phyloP scores from a whole-genome alignment of 2,113 vertebrate species.

The Odontesthes bonariensis region DNA sequence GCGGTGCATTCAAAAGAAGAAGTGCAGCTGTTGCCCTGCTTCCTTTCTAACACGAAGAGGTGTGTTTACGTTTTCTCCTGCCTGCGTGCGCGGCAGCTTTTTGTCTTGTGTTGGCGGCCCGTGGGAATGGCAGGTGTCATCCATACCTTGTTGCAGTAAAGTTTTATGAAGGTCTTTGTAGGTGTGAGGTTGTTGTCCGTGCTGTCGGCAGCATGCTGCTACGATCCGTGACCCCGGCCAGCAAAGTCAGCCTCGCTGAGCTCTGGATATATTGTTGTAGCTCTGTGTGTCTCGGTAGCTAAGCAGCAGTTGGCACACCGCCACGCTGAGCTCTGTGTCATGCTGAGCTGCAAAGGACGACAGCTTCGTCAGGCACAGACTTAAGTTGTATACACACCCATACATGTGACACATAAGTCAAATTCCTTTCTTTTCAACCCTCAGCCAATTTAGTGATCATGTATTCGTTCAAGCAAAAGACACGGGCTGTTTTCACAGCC shows the following conservation, averaged over 20 bases:
- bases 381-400: slow-evolving; percentile 24
- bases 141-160: slow-evolving; percentile 29
- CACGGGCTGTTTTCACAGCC: no score
- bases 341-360: slow-evolving; percentile 23
- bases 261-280: slow-evolving; percentile 65
- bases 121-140: slow-evolving; percentile 60
- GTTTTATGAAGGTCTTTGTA: slow-evolving; percentile 48
- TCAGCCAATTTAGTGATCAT: neutral
- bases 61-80: slow-evolving; percentile 1
- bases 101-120: slow-evolving; percentile 34
- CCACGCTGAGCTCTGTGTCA: slow-evolving; percentile 48
- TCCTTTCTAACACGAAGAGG: slow-evolving; percentile 3
- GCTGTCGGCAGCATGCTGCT: slow-evolving; percentile 56
- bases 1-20: slow-evolving; percentile 19
- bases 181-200: slow-evolving; percentile 53
- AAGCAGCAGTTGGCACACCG: slow-evolving; percentile 71
- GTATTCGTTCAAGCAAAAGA: neutral
- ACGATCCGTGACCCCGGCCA: slow-evolving; percentile 39
- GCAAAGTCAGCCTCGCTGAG: slow-evolving; percentile 44
- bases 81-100: slow-evolving; percentile 16
- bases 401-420: neutral
- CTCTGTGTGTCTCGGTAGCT: slow-evolving; percentile 72
- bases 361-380: slow-evolving; percentile 40
- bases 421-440: neutral
- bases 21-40: slow-evolving; percentile 44